Evolutionary conservation across 1,140 invertebrate species (phyloP).

Genomic region (Papilio aristodemus): DNA sequence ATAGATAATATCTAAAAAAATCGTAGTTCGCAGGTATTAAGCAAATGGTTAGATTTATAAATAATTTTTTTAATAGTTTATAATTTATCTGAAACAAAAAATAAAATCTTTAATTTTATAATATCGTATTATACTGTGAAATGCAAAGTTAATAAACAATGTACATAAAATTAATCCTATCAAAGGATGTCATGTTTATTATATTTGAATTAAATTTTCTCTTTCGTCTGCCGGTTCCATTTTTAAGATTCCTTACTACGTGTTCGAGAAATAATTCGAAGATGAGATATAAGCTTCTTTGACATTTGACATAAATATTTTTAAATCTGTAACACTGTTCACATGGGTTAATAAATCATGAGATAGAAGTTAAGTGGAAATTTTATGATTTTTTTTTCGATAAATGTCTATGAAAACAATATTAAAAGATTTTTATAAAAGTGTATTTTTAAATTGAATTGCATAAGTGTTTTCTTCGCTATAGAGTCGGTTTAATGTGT

Average conservation of each 20-base stretch:
- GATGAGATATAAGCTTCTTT: slow-evolving; percentile 4
- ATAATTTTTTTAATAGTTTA: no score
- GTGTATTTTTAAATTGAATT: neutral
- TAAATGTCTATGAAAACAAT: neutral
- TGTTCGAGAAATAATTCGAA: slow-evolving; percentile 17
- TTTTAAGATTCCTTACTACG: neutral
- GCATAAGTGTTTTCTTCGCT: slow-evolving; percentile 3
- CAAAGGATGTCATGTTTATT: neutral
- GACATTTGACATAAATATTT: slow-evolving; percentile 9
- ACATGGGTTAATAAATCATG: slow-evolving; percentile 1
- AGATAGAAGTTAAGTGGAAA: slow-evolving; percentile 17
- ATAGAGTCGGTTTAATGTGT: slow-evolving; percentile 17
- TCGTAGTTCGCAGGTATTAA: no score
- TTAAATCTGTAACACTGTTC: slow-evolving; percentile 13
- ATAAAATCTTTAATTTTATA: no score
- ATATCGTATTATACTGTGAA: no score
- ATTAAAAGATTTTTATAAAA: slow-evolving; percentile 9
- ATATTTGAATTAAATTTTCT: slow-evolving; percentile 9
- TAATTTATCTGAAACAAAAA: no score
- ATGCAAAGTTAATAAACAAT: no score
- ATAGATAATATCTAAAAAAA: neutral
- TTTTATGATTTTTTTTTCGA: neutral
- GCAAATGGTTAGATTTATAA: no score
- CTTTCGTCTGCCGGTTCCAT: slow-evolving; percentile 1
- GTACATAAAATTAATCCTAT: no score